Percentiles rank a stretch among this genome's conserved stretches.
These are phyloP conservation scores for Anguilla rostrata DNA, from an alignment of 2,113 vertebrate genomes.

Conservation along the genomic window DNA sequence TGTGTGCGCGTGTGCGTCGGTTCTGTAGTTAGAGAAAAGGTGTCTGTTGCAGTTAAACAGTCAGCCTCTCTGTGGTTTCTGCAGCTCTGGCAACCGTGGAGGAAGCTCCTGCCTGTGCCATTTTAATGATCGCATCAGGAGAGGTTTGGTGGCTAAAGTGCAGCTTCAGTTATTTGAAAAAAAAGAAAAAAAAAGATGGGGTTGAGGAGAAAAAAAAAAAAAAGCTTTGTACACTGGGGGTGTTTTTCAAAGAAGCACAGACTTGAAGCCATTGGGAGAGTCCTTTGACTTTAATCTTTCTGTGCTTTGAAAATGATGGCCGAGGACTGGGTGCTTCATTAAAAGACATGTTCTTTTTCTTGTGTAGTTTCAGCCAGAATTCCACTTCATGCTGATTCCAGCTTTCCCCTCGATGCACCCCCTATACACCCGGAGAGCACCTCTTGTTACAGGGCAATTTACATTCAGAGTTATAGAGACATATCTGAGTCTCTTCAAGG, in stretches of 20 bases:
- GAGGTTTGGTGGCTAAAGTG: slow-evolving; percentile 76
- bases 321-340: slow-evolving; percentile 80
- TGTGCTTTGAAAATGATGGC: slow-evolving; percentile 80
- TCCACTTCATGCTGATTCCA: slow-evolving; percentile 63
- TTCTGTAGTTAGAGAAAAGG: slow-evolving; percentile 75
- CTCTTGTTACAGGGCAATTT: slow-evolving; percentile 37
- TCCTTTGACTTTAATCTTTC: slow-evolving; percentile 84
- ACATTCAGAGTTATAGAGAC: slow-evolving; percentile 19
- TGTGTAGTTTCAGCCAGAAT: slow-evolving; percentile 78
- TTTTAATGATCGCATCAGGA: slow-evolving; percentile 78
- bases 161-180: slow-evolving; percentile 67
- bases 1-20: slow-evolving; percentile 68
- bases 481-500: neutral
- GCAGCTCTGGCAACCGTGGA: slow-evolving; percentile 59
- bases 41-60: slow-evolving; percentile 77
- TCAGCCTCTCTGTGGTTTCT: slow-evolving; percentile 63
- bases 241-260: slow-evolving; percentile 79
- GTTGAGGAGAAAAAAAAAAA: slow-evolving; percentile 45
- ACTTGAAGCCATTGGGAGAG: slow-evolving; percentile 80
- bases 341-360: slow-evolving; percentile 79
- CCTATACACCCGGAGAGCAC: slow-evolving; percentile 48
- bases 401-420: slow-evolving; percentile 45
- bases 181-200: slow-evolving; percentile 39
- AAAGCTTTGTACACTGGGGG: slow-evolving; percentile 75
- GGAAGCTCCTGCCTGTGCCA: slow-evolving; percentile 63